Evolutionary conservation across 2,797 vertebrate species (phyloP), one percentile per base, ranked within the genome.

Genomic region (Okamejei kenojei): DNA sequence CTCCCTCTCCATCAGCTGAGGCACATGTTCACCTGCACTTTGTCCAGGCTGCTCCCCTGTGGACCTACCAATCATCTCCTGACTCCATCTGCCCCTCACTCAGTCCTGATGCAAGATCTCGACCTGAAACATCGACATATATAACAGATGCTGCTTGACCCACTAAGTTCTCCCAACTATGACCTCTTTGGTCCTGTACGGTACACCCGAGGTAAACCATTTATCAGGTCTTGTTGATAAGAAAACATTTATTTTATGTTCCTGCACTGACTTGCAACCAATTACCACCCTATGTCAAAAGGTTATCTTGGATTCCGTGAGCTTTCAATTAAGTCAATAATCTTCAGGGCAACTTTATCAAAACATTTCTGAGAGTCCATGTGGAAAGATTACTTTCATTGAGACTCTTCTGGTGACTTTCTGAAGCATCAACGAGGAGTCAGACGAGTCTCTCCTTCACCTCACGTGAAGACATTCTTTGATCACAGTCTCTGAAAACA

Each of bases 401-500:
- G 61, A 21, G 15, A 68, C n/a, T 35, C 61, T 8, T 63, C 61
- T 35, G n/a, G n/a, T 21, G 7, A 61, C 54, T 7, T 65, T 17
- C 11, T 32, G 6, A 13, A 88, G 63, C 1, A 88, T 68, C 61
- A 88, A 21, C 17, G 17, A 68, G 21, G 19, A 68, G 61, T 61
- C 26, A n/a, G 54, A 61, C 29, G 10, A 29, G 81, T 26, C 21
- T 23, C 0, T 2, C 80, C 0, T 82, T 81, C 80, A 54, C 45
- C 23, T 54, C 45, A n/a, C 19, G 29, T 58, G 80, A 6, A 17
- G 15, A 65, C 15, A 65, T 63, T 65, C 61, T 65, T 68, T 35
- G 84, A 88, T 88, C 84, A n/a, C n/a, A n/a, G n/a, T 86, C 82
- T 15, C 82, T 86, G 21, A 32, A 32, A 17, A 84, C 15, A 61